Base-by-base conservation (phyloP, 1,140 invertebrate genomes). In the Trichonephila inaurata region DNA sequence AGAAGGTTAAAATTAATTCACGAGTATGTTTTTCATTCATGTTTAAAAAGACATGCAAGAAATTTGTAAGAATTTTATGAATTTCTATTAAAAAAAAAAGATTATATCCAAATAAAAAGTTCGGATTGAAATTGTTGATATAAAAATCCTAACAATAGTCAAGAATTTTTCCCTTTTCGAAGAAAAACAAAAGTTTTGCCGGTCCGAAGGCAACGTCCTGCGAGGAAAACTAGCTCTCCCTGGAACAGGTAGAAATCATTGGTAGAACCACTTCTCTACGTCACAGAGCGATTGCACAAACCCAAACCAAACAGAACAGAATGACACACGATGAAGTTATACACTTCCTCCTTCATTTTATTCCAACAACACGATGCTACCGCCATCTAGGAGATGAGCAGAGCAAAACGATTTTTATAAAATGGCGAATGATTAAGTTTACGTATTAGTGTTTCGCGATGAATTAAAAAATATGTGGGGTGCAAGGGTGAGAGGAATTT, bases 201-300 rank as follows among this genome's bases (percentile, higher is more conserved):
- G 86, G 86, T 88, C 28, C 62, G 61, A 87, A 87, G 85, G 58
- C 85, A 88, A 88, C 86, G 61, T 64, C 86, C 86, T 88, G 86
- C 21, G 60, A 88, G 86, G 61, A 64, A 88, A 88, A 88, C 86
- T 88, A 58, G 86, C 86, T 88, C 33, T 88, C 62, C 86, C 44
- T 60, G 83, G 83, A 85, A 88, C 61, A n/a, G 33, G 33, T 64
- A 88, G 14, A n/a, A 21, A 88, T 14, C 40, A 88, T 64, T 88
- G 33, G 86, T 62, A 64, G 86, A 88, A 88, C 72, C 28, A 12
- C 72, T 77, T 77, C 72, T 77, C 72, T 33, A 77, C 72, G 72
- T 77, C 72, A 77, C 28, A 18, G 33, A 12, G 72, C 28, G 24
- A 85, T 85, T 85, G 83, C 83, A 83, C 21, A 83, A 82, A 83